Evolutionary conservation across 2,888 invertebrate genomes (phyloP).

Genomic region (Gnatocerus cornutus): DNA sequence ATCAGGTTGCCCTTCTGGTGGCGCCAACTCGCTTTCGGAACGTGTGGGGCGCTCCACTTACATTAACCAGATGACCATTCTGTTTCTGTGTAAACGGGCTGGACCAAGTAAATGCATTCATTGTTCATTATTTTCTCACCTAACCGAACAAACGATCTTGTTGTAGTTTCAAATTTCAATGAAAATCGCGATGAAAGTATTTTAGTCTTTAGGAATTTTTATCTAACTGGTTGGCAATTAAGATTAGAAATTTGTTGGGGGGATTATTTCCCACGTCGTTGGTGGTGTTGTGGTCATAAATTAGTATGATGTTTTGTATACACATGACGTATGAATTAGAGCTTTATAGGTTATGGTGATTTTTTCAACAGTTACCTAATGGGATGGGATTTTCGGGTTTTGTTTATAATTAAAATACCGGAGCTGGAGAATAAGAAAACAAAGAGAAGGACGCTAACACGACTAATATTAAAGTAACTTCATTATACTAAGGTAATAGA

Average conservation of each 20-base stretch:
- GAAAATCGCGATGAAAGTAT: conserved; percentile 4
- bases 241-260: conserved; percentile 6
- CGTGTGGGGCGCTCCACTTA: conserved; percentile 28
- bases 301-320: conserved; percentile 8
- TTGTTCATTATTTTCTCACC: conserved; percentile 32
- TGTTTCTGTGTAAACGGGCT: conserved; percentile 29
- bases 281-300: conserved; percentile 26
- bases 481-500: too few species aligned
- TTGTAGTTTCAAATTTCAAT: background rate
- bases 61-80: conserved; percentile 38
- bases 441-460: too few species aligned
- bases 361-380: conserved; percentile 38
- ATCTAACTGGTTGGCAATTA: conserved; percentile 7
- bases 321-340: conserved; percentile 17
- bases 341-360: conserved; percentile 29
- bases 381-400: conserved; percentile 8
- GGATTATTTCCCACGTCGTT: conserved; percentile 29
- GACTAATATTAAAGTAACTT: too few species aligned
- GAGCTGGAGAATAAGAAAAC: background rate
- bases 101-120: conserved; percentile 24
- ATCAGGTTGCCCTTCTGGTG: conserved; percentile 26
- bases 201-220: conserved; percentile 4
- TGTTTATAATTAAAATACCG: conserved; percentile 36
- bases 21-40: conserved; percentile 26
- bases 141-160: background rate